Evolutionary conservation across 1,140 invertebrate genomes (phyloP).

Genomic region (Hestina assimilis): DNA sequence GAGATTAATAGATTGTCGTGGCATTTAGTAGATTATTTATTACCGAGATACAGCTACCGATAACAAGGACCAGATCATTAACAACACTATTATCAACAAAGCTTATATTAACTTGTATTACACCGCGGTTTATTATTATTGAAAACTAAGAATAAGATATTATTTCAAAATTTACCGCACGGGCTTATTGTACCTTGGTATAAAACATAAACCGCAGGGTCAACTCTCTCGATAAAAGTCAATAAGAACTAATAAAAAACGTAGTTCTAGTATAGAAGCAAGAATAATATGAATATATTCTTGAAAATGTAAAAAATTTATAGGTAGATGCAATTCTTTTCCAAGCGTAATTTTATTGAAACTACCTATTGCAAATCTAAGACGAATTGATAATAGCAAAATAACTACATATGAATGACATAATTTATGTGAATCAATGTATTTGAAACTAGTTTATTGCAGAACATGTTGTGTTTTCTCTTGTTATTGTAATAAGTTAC

Average conservation of each 20-base stretch:
- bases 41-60: slow-evolving; percentile 15
- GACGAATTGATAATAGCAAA: slow-evolving; percentile 26
- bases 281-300: neutral
- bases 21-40: slow-evolving; percentile 17
- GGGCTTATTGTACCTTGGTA: slow-evolving; percentile 23
- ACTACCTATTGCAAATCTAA: slow-evolving; percentile 19
- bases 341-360: neutral
- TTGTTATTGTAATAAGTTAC: too few relatives aligned
- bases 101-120: slow-evolving; percentile 25
- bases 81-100: slow-evolving; percentile 21
- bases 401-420: slow-evolving; percentile 6
- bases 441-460: neutral
- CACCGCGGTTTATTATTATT: slow-evolving; percentile 8
- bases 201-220: slow-evolving; percentile 11
- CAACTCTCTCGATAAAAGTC: slow-evolving; percentile 6
- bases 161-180: slow-evolving; percentile 25
- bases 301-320: neutral
- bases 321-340: neutral
- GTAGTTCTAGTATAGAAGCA: neutral
- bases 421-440: neutral
- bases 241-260: neutral
- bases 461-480: too few relatives aligned
- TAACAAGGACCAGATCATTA: slow-evolving; percentile 17
- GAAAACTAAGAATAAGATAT: slow-evolving; percentile 20
- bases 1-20: neutral